A percentile compares a stretch with the other conserved stretches of the same genome.
Evolutionary conservation across 2,888 invertebrate genomes (phyloP).

Genomic region (Coecobrya sp.): DNA sequence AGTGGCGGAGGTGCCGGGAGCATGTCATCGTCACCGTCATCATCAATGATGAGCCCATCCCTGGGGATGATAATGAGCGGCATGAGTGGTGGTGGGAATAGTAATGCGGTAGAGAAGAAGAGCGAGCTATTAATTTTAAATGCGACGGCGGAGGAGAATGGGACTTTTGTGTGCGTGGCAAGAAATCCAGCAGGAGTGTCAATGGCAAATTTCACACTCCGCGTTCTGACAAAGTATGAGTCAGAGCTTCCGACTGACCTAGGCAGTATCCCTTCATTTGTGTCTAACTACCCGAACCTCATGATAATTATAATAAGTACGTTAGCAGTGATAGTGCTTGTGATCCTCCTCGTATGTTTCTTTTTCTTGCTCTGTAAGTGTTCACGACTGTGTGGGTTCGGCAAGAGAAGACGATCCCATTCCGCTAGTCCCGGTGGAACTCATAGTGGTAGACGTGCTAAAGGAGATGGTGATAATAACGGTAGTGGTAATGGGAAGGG

Average conservation of each 20-base stretch:
- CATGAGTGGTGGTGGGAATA: conserved; percentile 16
- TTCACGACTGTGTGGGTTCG: conserved; percentile 83
- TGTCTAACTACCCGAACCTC: conserved; percentile 85
- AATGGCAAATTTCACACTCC: conserved; percentile 94
- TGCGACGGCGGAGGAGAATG: conserved; percentile 93
- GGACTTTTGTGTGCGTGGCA: conserved; percentile 95
- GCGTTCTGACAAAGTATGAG: conserved; percentile 85
- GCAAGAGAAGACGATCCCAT: conserved; percentile 68
- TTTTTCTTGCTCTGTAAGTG: conserved; percentile 90
- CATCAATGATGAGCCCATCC: conserved; percentile 60
- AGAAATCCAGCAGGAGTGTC: conserved; percentile 95
- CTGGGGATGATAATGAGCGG: conserved; percentile 69
- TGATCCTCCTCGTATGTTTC: conserved; percentile 91
- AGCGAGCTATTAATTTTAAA: conserved; percentile 94
- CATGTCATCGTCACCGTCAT: conserved; percentile 57
- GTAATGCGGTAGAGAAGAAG: conserved; percentile 90
- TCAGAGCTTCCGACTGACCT: conserved; percentile 81
- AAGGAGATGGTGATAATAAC: conserved; percentile 78
- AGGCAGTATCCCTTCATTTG: conserved; percentile 83
- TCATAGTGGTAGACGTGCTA: conserved; percentile 71
- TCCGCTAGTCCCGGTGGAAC: conserved; percentile 68
- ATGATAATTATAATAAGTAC: conserved; percentile 85
- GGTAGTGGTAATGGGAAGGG: conserved; percentile 73
- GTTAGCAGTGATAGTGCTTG: conserved; percentile 86
- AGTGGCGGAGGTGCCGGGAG: conserved; percentile 27